Base-by-base conservation (phyloP, 2,797 vertebrate species). In the Adelosebastes latens region DNA sequence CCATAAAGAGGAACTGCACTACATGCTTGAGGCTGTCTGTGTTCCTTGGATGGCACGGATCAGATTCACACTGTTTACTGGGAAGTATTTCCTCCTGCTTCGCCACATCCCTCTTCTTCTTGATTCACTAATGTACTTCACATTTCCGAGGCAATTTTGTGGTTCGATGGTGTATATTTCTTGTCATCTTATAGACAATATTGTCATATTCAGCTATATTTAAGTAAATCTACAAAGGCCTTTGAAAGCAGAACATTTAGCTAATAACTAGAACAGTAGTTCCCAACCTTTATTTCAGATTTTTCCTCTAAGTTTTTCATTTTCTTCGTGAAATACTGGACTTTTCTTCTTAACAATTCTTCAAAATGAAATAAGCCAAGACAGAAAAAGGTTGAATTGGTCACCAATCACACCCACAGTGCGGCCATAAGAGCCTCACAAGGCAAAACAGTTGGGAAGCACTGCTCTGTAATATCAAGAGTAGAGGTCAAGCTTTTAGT, bases 1-100 rank as follows among this genome's bases (percentile, higher is more conserved):
- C 74, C 77, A 83, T 74, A 65, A 83, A 87, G 62, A 84, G 53
- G 58, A 76, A 58, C 69, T 58, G 36, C 53, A 13, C 25, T 56
- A n/a, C 39, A 62, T 24, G 75, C 63, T 79, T 2, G 12, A 72
- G 69, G 79, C 63, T 39, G 67, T 60, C 73, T 80, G 34, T 65
- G 66, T 72, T 87, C 66, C 55, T 68, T 14, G 20, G 60, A 66
- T 71, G 61, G 61, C 22, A 55, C 25, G 18, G 27, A 82, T 66
- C 36, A 69, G 32, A 79, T 68, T 24, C 25, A 66, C 13, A 52
- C 14, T 22, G 25, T 70, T 66, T 68, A 58, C 49, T 53, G 8
- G 1, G 9, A 27, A 49, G 5, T 29, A 24, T 69, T n/a, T 72
- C 10, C 9, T 9, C 18, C 52, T 60, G 7, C 20, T 63, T 25